Base-by-base conservation (phyloP, 2,113 vertebrate genomes). In the Progne subis region DNA sequence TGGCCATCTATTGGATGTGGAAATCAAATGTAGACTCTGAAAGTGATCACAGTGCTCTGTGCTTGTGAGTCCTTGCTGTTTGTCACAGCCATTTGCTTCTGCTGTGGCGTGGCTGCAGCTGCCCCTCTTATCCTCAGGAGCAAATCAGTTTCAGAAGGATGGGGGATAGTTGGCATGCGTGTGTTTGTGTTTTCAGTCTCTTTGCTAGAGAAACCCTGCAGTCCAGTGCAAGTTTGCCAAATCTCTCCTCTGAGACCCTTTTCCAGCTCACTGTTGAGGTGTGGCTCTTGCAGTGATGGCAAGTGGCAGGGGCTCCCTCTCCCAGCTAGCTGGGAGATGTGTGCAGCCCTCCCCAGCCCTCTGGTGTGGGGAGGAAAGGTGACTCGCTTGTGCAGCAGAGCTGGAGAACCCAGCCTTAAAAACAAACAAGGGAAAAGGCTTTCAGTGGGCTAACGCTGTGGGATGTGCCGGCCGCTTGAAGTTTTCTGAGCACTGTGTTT, bases 331-430 rank as follows among this genome's bases (percentile, higher is more conserved):
- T 16, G 47, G 37, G 24, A 41, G 28, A 26, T 57, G 37, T 28
- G 41, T 1, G 1, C 46, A 37, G 67, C 59, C 69, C 47, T 84
- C 19, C 5, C 9, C 23, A 78, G 21, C 39, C 21, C 44, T 49
- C 0, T 4, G 67, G n/a, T 0, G 2, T 0, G 10, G 44, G 18
- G 16, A 53, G 41, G 32, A 52, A 79, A 71, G 17, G 39, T 90
- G 90, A 55, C 26, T 81, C 34, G 32, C 39, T 67, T 0, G 1
- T n/a, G 64, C 44, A 44, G 56, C 12, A 81, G 8, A 24, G 24
- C 64, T 88, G 1, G 2, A 83, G 65, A 86, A 12, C 60, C 80
- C 39, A 78, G 18, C 92, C 94, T 93, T 56, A 44, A 91, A 95
- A 69, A 61, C 50, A 83, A 90, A 92, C 1, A 2, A 29, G 34